Evolutionary conservation across 2,888 invertebrate species (phyloP), one percentile per base, ranked within the genome.

Genomic region (Tenthredo distinguenda): DNA sequence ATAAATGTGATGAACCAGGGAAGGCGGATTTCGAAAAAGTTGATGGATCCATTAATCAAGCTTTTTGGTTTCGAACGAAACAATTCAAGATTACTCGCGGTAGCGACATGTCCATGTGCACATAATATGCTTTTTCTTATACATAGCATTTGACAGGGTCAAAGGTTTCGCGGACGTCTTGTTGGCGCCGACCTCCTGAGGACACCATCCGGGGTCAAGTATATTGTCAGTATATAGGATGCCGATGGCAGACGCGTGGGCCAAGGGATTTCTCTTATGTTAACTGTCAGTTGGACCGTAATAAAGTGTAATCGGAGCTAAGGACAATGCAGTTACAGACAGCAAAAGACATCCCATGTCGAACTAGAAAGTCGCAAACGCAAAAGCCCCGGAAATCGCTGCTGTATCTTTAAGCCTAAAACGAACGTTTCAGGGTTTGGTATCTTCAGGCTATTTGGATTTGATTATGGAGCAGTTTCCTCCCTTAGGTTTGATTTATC

Each of bases 281-380:
- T 55, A 77, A 26, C 58, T 37, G 34, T 62, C 62, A 12, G 21
- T 21, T 62, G 15, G 77, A 65, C 76, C 87, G 85, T 86, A 89
- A 88, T 89, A 90, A 90, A 90, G 31, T 86, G 90, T 89, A 90
- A 90, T 86, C 86, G 79, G 88, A 90, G 81, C 77, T 34, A 72
- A n/a, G 62, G 71, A 62, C 55, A 65, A 58, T 47, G 79, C 65
- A 21, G 76, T 15, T 47, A 83, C 68, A 68, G 68, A 83, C 83
- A 68, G 83, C 43, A 26, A 43, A 81, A 55, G 47, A 50, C 50
- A 62, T 62, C 40, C 62, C 62, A 62, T 58, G 15, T 81, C 21
- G n/a, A n/a, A 77, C 47, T n/a, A 18, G 34, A 21, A 31, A 55
- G 74, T 55, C 68, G 34, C 68, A 34, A 31, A 34, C 12, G 34